Evolutionary conservation across 2,888 invertebrate genomes (phyloP).

Genomic region (Aricia artaxerxes): DNA sequence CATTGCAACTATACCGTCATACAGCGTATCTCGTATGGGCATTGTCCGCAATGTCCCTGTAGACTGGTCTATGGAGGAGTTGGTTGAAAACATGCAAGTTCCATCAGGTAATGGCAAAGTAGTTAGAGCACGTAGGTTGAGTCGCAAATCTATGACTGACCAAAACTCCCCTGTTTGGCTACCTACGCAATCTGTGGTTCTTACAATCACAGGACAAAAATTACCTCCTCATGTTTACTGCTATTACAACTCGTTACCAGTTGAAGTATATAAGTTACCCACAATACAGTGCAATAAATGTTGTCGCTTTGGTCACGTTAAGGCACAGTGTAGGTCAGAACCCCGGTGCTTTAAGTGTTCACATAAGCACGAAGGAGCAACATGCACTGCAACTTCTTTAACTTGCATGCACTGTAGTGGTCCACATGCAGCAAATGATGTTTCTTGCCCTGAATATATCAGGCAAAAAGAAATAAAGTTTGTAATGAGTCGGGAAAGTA

Average conservation of each 20-base stretch:
- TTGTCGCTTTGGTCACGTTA: no score
- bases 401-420: no score
- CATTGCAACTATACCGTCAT: neutral
- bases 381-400: no score
- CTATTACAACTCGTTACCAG: no score
- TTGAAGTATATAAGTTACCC: no score
- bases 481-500: neutral
- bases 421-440: neutral
- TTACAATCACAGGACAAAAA: slow-evolving; percentile 1
- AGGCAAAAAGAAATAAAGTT: neutral
- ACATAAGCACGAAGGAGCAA: no score
- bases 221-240: neutral
- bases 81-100: no score
- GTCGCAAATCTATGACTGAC: neutral
- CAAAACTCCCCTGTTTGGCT: no score
- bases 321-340: no score
- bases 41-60: neutral
- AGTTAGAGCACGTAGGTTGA: neutral
- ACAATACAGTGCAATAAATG: no score
- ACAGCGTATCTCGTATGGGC: neutral
- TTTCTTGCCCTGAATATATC: neutral
- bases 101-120: no score
- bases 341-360: no score
- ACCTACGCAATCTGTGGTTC: neutral
- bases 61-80: neutral